These are phyloP conservation scores for Casuarius casuarius DNA, from an alignment of 2,113 vertebrate species.

Conservation along the genomic window DNA sequence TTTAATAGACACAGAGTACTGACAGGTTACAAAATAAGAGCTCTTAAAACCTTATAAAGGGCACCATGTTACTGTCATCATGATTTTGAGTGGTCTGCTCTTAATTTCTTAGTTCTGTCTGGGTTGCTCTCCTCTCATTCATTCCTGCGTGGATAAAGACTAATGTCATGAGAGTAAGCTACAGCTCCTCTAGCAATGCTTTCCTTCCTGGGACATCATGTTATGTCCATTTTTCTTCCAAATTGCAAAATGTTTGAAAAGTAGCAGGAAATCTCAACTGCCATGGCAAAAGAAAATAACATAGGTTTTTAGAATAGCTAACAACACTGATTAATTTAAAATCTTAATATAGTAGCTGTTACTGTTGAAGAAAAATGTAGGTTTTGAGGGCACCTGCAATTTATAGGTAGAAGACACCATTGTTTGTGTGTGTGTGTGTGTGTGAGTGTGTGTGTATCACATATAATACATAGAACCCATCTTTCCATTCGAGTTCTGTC, in stretches of 20 bases:
- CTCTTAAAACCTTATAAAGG: not conserved
- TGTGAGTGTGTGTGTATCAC: not conserved
- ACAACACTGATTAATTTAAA: not conserved
- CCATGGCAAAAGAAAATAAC: not conserved
- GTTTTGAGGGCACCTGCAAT: not conserved
- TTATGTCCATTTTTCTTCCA: not conserved
- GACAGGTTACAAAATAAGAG: not conserved
- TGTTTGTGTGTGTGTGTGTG: too few relatives aligned
- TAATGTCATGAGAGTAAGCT: not conserved
- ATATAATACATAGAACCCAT: not conserved
- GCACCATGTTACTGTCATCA: not conserved
- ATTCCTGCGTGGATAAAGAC: not conserved
- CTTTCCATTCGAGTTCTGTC: not conserved
- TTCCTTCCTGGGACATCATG: not conserved
- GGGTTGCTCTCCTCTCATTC: not conserved
- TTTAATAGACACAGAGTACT: not conserved
- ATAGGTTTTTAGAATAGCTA: not conserved
- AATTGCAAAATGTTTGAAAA: not conserved
- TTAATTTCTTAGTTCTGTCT: not conserved
- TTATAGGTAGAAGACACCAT: not conserved
- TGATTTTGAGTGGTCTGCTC: not conserved
- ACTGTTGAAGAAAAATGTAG: not conserved
- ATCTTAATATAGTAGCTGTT: not conserved
- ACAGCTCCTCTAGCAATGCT: not conserved
- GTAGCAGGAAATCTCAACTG: not conserved